Evolutionary conservation across 2,113 vertebrate genomes (phyloP).

Genomic region (Globicephala melas): DNA sequence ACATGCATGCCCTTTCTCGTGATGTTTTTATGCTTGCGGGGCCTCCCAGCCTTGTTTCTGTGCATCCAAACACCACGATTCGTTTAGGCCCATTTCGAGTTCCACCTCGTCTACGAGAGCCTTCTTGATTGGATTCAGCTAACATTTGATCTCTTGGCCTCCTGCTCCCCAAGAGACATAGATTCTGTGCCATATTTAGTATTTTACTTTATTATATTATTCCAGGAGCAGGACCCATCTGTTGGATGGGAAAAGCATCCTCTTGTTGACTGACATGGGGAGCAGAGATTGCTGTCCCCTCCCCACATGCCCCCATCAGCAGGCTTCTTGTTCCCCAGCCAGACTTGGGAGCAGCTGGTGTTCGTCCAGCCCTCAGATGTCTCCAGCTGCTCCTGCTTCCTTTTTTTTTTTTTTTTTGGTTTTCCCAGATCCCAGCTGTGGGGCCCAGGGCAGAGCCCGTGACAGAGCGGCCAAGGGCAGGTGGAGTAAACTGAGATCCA

Average conservation of each 20-base stretch:
- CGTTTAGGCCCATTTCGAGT: neutral
- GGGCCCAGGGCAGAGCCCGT: constrained; percentile 3
- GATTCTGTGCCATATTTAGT: neutral
- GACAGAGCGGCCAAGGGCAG: neutral
- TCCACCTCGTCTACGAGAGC: neutral
- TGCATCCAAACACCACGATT: neutral
- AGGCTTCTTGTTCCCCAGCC: constrained; percentile 16
- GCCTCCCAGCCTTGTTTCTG: neutral
- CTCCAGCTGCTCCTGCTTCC: constrained; percentile 57
- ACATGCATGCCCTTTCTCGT: neutral
- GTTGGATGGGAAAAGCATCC: constrained; percentile 16
- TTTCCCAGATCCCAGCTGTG: constrained; percentile 45
- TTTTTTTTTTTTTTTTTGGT: neutral
- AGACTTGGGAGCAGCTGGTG: constrained; percentile 55
- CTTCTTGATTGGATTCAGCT: constrained; percentile 8
- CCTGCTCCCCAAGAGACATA: constrained; percentile 36
- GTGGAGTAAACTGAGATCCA: neutral
- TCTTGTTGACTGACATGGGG: constrained; percentile 21
- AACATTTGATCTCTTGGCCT: constrained; percentile 51
- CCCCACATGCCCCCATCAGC: neutral
- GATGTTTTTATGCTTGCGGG: neutral
- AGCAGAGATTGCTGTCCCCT: neutral
- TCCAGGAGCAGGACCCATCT: constrained; percentile 46
- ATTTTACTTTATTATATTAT: neutral
- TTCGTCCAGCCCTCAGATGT: neutral